Conservation (phyloP, 1,140 invertebrate genomes). For the Cryptotermes secundus region DNA sequence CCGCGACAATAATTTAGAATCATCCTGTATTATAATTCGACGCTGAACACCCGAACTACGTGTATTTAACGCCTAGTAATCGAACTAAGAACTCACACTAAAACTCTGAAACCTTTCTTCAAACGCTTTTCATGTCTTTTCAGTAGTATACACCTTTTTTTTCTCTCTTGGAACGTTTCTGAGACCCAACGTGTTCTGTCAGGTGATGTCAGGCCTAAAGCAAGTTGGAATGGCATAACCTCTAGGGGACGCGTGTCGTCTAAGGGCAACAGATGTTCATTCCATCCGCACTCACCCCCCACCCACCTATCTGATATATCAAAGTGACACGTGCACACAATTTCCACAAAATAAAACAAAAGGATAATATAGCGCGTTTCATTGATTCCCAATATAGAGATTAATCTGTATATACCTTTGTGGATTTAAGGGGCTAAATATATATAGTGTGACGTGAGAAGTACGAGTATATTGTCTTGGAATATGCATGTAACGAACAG, state of each 20-base stretch:
- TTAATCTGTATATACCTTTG: background rate
- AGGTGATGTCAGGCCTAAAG: background rate
- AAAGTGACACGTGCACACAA: background rate
- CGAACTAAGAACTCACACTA: too few species aligned
- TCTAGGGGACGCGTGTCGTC: background rate
- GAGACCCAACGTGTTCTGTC: background rate
- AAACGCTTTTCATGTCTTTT: background rate
- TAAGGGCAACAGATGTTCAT: background rate
- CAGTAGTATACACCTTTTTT: background rate
- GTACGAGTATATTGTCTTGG: too few species aligned
- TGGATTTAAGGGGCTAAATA: too few species aligned
- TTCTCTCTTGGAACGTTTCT: background rate
- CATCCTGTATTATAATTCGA: too few species aligned
- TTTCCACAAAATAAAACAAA: conserved; percentile 1
- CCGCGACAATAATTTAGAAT: too few species aligned
- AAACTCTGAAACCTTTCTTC: background rate
- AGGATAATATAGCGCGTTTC: background rate
- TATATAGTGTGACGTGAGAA: too few species aligned
- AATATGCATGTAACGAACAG: too few species aligned
- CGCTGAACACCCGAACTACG: too few species aligned
- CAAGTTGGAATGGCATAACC: background rate
- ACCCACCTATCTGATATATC: background rate
- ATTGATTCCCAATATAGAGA: background rate
- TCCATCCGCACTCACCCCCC: background rate
- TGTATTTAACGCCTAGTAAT: too few species aligned